A percentile compares a stretch with the other conserved stretches of the same genome.
Evolutionary conservation across 2,113 vertebrate genomes (phyloP).

Genomic region (Thinocorus orbignyianus): DNA sequence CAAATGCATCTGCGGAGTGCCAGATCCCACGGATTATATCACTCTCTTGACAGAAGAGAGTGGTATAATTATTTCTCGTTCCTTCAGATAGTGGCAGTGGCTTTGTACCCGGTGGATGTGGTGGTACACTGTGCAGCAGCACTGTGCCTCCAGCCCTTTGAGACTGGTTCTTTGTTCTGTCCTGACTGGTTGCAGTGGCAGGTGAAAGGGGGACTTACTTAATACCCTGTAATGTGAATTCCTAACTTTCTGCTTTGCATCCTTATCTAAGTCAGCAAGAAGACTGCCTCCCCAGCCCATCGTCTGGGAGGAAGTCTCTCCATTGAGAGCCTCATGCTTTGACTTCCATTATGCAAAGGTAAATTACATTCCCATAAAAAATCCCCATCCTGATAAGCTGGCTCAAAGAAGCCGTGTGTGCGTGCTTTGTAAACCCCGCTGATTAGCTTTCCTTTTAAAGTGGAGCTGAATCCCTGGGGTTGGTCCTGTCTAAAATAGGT

Average conservation of each 20-base stretch:
- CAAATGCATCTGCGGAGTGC: neutral
- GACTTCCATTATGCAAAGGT: neutral
- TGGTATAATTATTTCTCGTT: neutral
- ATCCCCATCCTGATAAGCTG: neutral
- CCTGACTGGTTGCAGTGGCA: neutral
- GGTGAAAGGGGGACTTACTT: neutral
- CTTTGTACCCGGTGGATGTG: fast-evolving
- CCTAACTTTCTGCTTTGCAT: neutral
- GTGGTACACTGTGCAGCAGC: neutral
- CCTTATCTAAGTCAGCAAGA: neutral
- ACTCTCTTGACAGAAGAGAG: neutral
- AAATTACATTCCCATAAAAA: neutral
- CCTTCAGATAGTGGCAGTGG: neutral
- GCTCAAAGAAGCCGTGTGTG: neutral
- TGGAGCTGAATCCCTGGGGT: neutral
- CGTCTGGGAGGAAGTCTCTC: neutral
- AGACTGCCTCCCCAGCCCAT: neutral
- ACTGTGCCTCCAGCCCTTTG: neutral
- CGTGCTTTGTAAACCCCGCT: neutral
- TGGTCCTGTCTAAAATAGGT: neutral
- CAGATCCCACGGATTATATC: neutral
- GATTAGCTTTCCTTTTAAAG: constrained; percentile 5
- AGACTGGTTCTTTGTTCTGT: neutral
- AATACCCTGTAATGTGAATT: neutral
- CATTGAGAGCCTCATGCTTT: neutral